A percentile compares a stretch with the other conserved stretches of the same genome.
These are phyloP conservation scores for Trematomus loennbergii DNA, from an alignment of 2,113 vertebrate species.

Conservation along the genomic window DNA sequence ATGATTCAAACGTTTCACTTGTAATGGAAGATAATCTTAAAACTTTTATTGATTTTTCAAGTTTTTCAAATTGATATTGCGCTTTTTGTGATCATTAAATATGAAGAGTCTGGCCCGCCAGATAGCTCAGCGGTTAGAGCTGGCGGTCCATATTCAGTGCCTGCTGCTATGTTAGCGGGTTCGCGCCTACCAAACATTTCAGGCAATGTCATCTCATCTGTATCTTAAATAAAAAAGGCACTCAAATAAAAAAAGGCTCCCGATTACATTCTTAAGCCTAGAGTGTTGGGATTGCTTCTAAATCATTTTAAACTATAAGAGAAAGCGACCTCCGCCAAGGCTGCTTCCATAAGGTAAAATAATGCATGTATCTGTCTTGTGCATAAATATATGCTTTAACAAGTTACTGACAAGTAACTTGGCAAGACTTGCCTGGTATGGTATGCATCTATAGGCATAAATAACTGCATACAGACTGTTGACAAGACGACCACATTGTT, in stretches of 20 bases:
- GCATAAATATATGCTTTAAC: neutral
- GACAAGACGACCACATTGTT: neutral
- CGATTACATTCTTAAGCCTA: neutral
- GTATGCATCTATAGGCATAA: neutral
- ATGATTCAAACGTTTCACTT: neutral
- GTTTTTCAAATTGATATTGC: neutral
- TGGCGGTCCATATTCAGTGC: no score
- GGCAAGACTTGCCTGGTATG: accelerated
- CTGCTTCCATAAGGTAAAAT: no score
- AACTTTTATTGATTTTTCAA: neutral
- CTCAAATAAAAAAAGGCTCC: neutral
- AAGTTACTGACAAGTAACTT: neutral
- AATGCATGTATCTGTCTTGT: no score
- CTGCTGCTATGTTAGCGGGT: no score
- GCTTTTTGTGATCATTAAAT: neutral
- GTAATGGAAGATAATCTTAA: no score
- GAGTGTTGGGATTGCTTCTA: neutral
- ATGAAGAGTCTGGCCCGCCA: neutral
- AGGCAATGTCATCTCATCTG: no score
- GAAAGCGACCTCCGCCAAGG: no score
- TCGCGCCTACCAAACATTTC: no score
- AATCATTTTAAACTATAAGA: neutral
- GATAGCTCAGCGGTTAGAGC: no score
- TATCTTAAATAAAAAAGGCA: neutral
- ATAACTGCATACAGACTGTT: neutral